Evolutionary conservation across 2,797 vertebrate species (phyloP), one percentile per base, ranked within the genome.

Genomic region (Otolemur crassicaudatus): DNA sequence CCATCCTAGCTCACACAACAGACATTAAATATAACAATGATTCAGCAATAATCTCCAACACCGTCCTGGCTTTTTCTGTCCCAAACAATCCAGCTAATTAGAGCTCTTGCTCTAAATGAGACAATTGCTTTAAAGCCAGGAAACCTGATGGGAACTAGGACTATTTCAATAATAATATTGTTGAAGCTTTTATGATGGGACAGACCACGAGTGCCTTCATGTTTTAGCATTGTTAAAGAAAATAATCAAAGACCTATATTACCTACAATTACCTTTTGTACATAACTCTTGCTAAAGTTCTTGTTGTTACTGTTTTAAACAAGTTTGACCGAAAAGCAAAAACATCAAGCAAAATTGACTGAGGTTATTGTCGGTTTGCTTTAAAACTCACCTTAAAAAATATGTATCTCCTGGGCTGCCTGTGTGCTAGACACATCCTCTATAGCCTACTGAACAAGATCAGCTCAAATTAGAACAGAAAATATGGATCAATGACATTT

Each of bases 21-120:
- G 34, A 75, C 43, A 86, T 22, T 46, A 87, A 80, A 67, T 70
- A 2, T 40, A 95, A 65, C 81, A 94, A 56, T 97, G 95, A 98
- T 40, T 92, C 94, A 95, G 95, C 95, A 97, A 73, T 67, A 93
- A 85, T 87, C 25, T 91, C 53, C 46, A 69, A 16, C 8, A 77
- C 7, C 46, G 37, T 86, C 40, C 23, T 79, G 19, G 14, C 56
- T 60, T 29, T 93, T 20, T 79, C 80, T 86, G 31, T 90, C 23
- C 63, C 53, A 61, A 61, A 72, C 27, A 94, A 61, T 3, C 17
- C 7, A 31, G 31, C 1, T 60, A 82, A 29, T 85, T 72, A 87
- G 7, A 76, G 84, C 23, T 80, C 10, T 72, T 94, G 7, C 9
- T 9, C 25, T 87, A 67, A 83, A 83, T 10, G 56, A 95, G 16